Percentiles rank a stretch among this genome's conserved stretches.
phyloP scores from a whole-genome alignment of 1,140 invertebrate species.

The Calephelis nemesis region DNA sequence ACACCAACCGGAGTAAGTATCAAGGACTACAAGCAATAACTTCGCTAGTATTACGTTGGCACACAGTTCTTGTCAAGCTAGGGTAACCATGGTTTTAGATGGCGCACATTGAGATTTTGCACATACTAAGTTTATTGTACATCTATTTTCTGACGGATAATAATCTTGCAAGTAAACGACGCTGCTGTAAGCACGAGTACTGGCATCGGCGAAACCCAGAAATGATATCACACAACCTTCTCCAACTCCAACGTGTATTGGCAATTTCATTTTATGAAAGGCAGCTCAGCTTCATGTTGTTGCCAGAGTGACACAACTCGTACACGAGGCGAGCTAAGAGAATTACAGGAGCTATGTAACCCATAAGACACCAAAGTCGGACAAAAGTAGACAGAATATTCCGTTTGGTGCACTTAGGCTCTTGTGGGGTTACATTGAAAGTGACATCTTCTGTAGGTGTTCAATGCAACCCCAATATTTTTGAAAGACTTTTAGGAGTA shows the following conservation, averaged over 20 bases:
- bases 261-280: conserved; percentile 27
- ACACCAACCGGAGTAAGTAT: conserved; percentile 29
- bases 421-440: no score
- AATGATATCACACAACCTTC: conserved; percentile 20
- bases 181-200: conserved; percentile 30
- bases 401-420: no score
- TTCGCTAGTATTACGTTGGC: conserved; percentile 31
- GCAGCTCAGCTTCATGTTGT: conserved; percentile 28
- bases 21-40: conserved; percentile 37
- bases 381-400: no score
- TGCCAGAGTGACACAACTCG: conserved; percentile 17
- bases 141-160: conserved; percentile 18
- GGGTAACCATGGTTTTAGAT: conserved; percentile 32
- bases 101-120: conserved; percentile 14
- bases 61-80: conserved; percentile 42
- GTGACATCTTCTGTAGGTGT: no score
- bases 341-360: no score
- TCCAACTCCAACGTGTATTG: conserved; percentile 28
- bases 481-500: no score
- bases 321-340: no score
- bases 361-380: no score
- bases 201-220: conserved; percentile 36
- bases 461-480: no score
- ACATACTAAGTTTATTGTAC: conserved; percentile 28
- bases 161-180: conserved; percentile 28